Conservation (phyloP, 2,113 vertebrate genomes). For the Ahaetulla prasina region DNA sequence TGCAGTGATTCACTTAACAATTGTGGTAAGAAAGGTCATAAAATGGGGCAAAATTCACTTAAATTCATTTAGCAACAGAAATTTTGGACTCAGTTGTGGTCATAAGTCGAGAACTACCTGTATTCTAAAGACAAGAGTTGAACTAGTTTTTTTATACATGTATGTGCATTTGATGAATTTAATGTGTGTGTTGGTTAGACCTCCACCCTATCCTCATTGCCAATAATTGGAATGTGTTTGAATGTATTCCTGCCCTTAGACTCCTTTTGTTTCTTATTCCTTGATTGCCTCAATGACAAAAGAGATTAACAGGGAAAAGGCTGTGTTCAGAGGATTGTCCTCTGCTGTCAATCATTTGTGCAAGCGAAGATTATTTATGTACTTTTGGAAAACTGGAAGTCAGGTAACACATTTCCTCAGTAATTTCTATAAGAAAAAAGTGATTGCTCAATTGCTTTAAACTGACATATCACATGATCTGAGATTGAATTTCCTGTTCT, state of each 20-base stretch:
- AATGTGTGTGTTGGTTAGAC: not conserved
- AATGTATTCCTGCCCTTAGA: not conserved
- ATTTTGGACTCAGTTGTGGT: not conserved
- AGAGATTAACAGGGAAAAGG: not conserved
- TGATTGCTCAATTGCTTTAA: not conserved
- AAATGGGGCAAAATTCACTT: not conserved
- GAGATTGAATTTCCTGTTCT: not conserved
- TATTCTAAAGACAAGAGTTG: not conserved
- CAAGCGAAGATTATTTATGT: not conserved
- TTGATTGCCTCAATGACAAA: not conserved
- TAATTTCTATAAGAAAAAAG: not conserved
- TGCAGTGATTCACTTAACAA: not conserved
- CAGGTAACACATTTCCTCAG: not conserved
- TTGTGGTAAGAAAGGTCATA: not conserved
- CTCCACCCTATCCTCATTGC: not conserved
- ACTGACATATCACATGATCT: not conserved
- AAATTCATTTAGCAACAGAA: not conserved
- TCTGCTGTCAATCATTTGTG: not conserved
- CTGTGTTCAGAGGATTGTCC: no score
- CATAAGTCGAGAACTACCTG: not conserved
- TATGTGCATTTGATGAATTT: not conserved
- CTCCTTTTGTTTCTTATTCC: not conserved
- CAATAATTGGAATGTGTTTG: no score
- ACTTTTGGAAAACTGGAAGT: not conserved
- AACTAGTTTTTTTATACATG: not conserved